phyloP scores from a whole-genome alignment of 2,888 invertebrate species.

The Aphelenchoides bicaudatus region DNA sequence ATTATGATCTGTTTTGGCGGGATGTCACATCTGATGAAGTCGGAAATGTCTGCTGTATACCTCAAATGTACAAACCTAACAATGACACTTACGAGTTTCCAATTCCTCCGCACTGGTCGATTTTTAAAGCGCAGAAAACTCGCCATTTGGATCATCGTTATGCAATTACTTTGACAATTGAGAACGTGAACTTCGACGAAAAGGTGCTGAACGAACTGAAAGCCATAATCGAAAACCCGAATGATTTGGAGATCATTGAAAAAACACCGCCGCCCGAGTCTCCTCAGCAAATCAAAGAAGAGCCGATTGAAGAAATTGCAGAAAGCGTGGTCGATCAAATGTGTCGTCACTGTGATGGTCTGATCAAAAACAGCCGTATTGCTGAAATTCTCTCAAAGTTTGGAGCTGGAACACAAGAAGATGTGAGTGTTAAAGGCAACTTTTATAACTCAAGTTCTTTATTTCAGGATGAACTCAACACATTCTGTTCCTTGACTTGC shows the following conservation, averaged over 20 bases:
- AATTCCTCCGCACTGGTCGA: slow-evolving; percentile 7
- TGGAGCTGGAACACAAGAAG: slow-evolving; percentile 37
- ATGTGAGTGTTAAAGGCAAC: slow-evolving; percentile 12
- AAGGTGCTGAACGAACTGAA: neutral
- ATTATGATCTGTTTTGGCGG: slow-evolving; percentile 7
- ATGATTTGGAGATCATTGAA: slow-evolving; percentile 9
- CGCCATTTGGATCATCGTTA: slow-evolving; percentile 7
- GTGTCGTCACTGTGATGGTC: slow-evolving; percentile 29
- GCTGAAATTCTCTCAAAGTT: slow-evolving; percentile 36
- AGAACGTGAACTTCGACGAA: slow-evolving; percentile 5
- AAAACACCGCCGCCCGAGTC: neutral
- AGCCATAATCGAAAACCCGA: neutral
- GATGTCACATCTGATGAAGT: slow-evolving; percentile 10
- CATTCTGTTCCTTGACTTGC: slow-evolving; percentile 82
- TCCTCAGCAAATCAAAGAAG: neutral
- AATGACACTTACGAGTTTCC: slow-evolving; percentile 4
- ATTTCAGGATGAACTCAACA: slow-evolving; percentile 61
- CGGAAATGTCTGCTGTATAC: slow-evolving; percentile 1
- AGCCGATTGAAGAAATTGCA: slow-evolving; percentile 18
- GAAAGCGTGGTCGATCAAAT: slow-evolving; percentile 16
- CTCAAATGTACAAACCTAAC: neutral
- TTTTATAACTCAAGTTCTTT: slow-evolving; percentile 12
- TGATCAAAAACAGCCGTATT: slow-evolving; percentile 24
- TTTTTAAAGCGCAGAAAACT: neutral
- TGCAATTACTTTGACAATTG: slow-evolving; percentile 7